phyloP scores from a whole-genome alignment of 1,140 invertebrate genomes.

The Saxidomus purpurata region DNA sequence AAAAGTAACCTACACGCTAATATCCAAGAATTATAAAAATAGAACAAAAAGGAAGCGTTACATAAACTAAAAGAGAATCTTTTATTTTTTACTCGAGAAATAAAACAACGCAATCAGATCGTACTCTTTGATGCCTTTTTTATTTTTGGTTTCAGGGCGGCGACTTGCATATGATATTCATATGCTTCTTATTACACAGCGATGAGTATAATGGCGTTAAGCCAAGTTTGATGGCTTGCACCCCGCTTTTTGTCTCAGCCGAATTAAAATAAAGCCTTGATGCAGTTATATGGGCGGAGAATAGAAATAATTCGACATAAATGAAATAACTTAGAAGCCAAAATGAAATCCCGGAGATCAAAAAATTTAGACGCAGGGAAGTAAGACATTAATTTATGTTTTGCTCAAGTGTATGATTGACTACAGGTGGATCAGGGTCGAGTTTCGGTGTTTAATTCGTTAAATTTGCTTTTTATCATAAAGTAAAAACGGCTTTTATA shows the following conservation, averaged over 20 bases:
- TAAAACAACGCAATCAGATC: background rate
- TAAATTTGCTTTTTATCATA: constrained; percentile 10
- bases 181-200: background rate
- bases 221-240: constrained; percentile 10
- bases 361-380: background rate
- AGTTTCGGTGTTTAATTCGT: background rate
- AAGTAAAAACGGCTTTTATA: background rate
- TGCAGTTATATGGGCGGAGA: constrained; percentile 34
- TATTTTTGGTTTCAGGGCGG: background rate
- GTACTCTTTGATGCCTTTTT: background rate
- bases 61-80: no score
- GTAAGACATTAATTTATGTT: constrained; percentile 44
- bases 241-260: background rate
- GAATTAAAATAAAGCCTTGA: constrained; percentile 21
- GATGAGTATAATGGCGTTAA: constrained; percentile 1
- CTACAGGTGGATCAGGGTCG: background rate
- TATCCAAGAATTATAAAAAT: no score
- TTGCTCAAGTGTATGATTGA: background rate
- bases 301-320: constrained; percentile 39
- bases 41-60: no score
- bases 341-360: constrained; percentile 17
- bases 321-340: constrained; percentile 28
- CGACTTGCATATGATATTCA: background rate
- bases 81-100: background rate
- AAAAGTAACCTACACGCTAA: no score